Conservation (phyloP, 1,140 invertebrate species). For the Drosophila serrata region DNA sequence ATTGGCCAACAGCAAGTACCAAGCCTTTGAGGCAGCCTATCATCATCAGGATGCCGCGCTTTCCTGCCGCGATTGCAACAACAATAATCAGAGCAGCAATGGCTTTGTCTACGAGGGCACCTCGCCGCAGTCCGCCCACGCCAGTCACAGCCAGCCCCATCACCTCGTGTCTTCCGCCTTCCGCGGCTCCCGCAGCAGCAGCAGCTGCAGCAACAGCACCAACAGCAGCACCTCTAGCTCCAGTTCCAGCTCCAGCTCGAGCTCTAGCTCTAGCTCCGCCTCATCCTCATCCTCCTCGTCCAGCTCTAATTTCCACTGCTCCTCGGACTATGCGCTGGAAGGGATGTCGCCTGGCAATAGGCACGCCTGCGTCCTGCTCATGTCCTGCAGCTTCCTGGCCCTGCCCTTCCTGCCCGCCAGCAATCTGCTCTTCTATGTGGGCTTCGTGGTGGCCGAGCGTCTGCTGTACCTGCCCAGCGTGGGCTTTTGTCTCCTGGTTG, state of each 20-base stretch:
- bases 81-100: conserved; percentile 60
- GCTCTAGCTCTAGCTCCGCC: conserved; percentile 58
- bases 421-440: conserved; percentile 97
- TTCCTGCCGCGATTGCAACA: conserved; percentile 70
- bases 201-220: conserved; percentile 79
- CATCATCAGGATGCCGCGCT: conserved; percentile 64
- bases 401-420: conserved; percentile 97
- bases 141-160: conserved; percentile 26
- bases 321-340: conserved; percentile 46
- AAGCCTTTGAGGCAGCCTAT: conserved; percentile 64
- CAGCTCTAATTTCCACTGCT: conserved; percentile 21
- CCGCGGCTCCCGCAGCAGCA: conserved; percentile 80
- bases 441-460: conserved; percentile 98
- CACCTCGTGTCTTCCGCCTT: conserved; percentile 79
- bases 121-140: conserved; percentile 6
- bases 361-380: conserved; percentile 73
- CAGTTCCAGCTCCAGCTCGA: conserved; percentile 57
- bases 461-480: conserved; percentile 98
- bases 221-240: conserved; percentile 46
- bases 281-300: conserved; percentile 37
- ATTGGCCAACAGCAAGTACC: conserved; percentile 62
- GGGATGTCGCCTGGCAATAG: conserved; percentile 46
- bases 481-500: conserved; percentile 96
- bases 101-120: conserved; percentile 46
- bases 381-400: conserved; percentile 92